Base-by-base conservation (phyloP, 2,113 vertebrate genomes). In the Notarius quadriscutis region DNA sequence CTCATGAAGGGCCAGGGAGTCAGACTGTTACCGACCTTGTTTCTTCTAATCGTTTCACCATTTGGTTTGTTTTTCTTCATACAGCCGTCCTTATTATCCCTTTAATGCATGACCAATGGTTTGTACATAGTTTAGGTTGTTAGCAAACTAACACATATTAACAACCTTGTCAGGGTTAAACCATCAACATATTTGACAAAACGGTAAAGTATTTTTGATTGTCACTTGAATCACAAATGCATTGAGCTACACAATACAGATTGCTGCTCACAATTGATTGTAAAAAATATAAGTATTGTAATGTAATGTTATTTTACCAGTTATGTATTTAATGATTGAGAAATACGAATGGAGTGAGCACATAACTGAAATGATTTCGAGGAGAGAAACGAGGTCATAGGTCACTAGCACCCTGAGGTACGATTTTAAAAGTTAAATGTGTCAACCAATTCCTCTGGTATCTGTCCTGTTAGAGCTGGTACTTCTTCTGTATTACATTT, bases 1-100 rank as follows among this genome's bases (percentile, higher is more conserved):
- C 87, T 10, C 75, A 60, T 79, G 72, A 79, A 51, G 84, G 94
- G 94, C 94, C 69, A 94, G 93, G 95, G 95, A 97, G 95, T 96
- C 95, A 95, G 94, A 94, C 93, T 94, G 93, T 94, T 93, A 94
- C 93, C 96, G 95, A 96, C 96, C 95, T 95, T 58, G 69, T 83
- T 81, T 87, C 87, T 84, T 30, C 75, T 81, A 83, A 90, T 50
- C 84, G 87, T 87, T 91, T 69, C 89, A 83, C 87, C 87, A 88
- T 71, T 92, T 63, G 89, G 50, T 89, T 92, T 88, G 86, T 87
- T 89, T 89, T 63, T 81, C 57, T 84, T 60, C 58, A 18, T 84
- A 69, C 5, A 27, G 20, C 5, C 83, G 48, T 84, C 20, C 69
- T n/a, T 41, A 22, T 85, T 60, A 75, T 48, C 53, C 81, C 55